Evolutionary conservation across 1,140 invertebrate genomes (phyloP), one percentile per base, ranked within the genome.

Genomic region (Neodiprion lecontei): DNA sequence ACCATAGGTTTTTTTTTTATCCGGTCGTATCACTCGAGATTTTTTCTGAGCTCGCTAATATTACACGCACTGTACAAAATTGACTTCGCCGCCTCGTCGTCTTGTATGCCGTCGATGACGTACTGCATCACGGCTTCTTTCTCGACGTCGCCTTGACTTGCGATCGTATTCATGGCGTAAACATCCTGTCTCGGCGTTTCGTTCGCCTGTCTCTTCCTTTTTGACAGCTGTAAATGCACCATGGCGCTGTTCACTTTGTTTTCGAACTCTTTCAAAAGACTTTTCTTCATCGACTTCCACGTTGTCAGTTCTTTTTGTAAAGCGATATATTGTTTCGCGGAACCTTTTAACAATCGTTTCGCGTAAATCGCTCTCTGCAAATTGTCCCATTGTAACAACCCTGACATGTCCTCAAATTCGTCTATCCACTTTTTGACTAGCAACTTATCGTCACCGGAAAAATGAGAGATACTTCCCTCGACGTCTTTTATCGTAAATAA

Each of bases 21-120:
- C 72, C 74, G 76, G 49, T 78, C 78, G 75, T 79, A 83, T 4
- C 77, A 67, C 7, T 72, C 53, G 66, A 84, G 74, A 72, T 79
- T 85, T 67, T 79, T 77, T 75, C 78, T 80, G 49, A 83, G 79
- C n/a, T 82, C 79, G 48, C 78, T 70, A 5, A 84, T 71, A 17
- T 75, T 76, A 9, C 61, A 73, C 7, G 83, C 82, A 21, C 83
- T 80, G 65, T 85, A 86, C 14, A 87, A 73, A 3, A 86, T 80
- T 21, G 68, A 65, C 78, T 86, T 87, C 21, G 77, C 80, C 4
- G 69, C 76, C 17, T 76, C 71, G 23, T 82, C 80, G 17, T 85
- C 84, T 28, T 79, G 75, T 28, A 86, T 82, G 1, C 84, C 86
- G 70, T 86, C 81, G n/a, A 87, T 84, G 9, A 86, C 81, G 72